Conservation (phyloP, 53 echinoderm and acorn worm genomes). For the Temnopleurus reevesii region DNA sequence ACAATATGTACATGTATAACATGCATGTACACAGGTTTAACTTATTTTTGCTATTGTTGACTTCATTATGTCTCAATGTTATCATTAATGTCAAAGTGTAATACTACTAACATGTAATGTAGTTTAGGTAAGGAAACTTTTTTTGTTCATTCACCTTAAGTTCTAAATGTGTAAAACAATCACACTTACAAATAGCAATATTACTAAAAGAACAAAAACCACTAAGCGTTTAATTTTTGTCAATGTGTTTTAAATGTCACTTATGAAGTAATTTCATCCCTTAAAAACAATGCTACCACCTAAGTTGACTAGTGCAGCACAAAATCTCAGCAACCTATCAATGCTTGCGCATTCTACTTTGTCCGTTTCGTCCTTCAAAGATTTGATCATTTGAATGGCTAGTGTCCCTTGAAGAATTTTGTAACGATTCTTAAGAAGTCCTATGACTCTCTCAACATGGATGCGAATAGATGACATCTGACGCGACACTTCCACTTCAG, state of each 20-base stretch:
- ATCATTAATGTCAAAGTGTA: too few species aligned
- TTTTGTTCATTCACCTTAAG: too few species aligned
- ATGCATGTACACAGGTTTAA: too few species aligned
- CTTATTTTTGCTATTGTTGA: too few species aligned
- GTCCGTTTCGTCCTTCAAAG: conserved; percentile 55
- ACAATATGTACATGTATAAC: too few species aligned
- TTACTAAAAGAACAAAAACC: too few species aligned
- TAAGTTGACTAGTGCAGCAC: conserved; percentile 54
- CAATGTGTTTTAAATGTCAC: neutral
- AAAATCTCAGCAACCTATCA: conserved; percentile 36
- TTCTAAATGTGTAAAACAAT: too few species aligned
- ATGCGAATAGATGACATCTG: conserved; percentile 54
- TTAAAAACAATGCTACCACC: conserved; percentile 63
- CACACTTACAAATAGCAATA: too few species aligned
- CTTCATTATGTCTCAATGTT: too few species aligned
- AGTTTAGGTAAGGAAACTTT: too few species aligned
- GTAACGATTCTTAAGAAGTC: conserved; percentile 62
- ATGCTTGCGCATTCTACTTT: conserved; percentile 41
- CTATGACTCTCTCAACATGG: conserved; percentile 69
- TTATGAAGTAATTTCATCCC: conserved; percentile 22
- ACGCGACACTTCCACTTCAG: conserved; percentile 61
- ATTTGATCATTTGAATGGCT: conserved; percentile 55
- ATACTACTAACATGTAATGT: too few species aligned
- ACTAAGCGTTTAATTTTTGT: too few species aligned
- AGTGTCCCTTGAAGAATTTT: conserved; percentile 54